Percentiles rank a stretch among this genome's conserved stretches.
These are phyloP conservation scores for Hyposoter dolosus DNA, from an alignment of 2,888 invertebrate species.

Conservation along the genomic window DNA sequence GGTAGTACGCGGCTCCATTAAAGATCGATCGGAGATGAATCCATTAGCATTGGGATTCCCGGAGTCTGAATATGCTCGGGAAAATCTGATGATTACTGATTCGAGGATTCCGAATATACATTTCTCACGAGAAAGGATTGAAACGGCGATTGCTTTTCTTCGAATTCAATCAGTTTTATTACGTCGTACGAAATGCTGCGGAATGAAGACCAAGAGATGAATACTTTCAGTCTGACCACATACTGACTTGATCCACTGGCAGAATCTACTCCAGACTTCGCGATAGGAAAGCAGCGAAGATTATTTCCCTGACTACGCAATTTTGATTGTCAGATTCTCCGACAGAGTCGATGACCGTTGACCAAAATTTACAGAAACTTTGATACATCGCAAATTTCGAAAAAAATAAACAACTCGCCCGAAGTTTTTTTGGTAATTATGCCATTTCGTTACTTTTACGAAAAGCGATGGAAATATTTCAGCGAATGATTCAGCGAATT, in stretches of 20 bases:
- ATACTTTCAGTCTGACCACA: neutral
- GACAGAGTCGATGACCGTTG: too few relatives aligned
- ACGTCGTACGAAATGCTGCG: neutral
- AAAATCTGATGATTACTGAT: neutral
- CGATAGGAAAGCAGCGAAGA: neutral
- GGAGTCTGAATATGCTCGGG: neutral
- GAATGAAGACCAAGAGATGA: neutral
- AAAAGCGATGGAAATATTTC: too few relatives aligned
- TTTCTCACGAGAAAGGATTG: neutral
- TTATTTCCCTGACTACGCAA: neutral
- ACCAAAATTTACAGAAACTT: too few relatives aligned
- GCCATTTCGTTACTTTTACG: too few relatives aligned
- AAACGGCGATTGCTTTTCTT: neutral
- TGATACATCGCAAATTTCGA: too few relatives aligned
- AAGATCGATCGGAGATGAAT: slow-evolving; percentile 37
- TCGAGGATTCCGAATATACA: slow-evolving; percentile 6
- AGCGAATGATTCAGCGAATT: neutral
- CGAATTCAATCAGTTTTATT: slow-evolving; percentile 3
- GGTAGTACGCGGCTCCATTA: neutral
- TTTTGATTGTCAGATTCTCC: neutral
- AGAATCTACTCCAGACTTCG: neutral
- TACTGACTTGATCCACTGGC: neutral
- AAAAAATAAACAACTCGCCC: too few relatives aligned
- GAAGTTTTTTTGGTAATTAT: too few relatives aligned
- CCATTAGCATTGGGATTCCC: slow-evolving; percentile 31